These are phyloP conservation scores for Bostrychus sinensis DNA, from an alignment of 2,113 vertebrate species.

Conservation along the genomic window DNA sequence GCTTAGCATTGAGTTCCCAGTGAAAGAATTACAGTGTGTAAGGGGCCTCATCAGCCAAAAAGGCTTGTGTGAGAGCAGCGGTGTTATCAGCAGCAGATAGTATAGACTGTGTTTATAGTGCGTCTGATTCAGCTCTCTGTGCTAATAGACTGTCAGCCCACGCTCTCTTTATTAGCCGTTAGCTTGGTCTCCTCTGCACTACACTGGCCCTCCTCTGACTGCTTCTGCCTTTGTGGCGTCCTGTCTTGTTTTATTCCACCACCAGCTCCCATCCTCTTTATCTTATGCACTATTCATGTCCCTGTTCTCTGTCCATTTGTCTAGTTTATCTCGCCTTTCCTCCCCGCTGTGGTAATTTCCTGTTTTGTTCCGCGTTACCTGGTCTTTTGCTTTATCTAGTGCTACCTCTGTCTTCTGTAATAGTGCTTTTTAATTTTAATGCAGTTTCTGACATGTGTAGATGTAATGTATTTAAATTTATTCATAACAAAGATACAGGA, in stretches of 20 bases:
- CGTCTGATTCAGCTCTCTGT: constrained; percentile 64
- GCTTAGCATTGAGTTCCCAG: constrained; percentile 36
- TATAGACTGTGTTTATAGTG: constrained; percentile 52
- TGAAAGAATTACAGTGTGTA: constrained; percentile 38
- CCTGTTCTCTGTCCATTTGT: not conserved
- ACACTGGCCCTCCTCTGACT: not conserved
- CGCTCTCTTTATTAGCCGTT: constrained; percentile 59
- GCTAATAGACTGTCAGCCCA: constrained; percentile 57
- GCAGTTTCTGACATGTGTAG: not conserved
- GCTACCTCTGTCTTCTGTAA: not conserved
- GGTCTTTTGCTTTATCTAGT: not conserved
- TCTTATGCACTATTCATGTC: not conserved
- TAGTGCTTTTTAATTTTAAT: constrained; percentile 5
- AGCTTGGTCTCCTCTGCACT: constrained; percentile 18
- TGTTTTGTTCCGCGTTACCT: not conserved
- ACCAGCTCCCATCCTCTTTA: not conserved
- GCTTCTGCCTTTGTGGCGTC: not conserved
- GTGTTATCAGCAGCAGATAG: constrained; percentile 63
- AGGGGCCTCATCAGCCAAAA: constrained; percentile 60
- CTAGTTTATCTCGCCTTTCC: constrained; percentile 1
- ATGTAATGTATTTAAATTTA: not conserved
- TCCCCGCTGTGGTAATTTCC: not conserved
- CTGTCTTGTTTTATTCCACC: not conserved
- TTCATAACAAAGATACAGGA: constrained; percentile 3
- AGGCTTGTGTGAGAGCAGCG: constrained; percentile 37